Percentiles rank a stretch among this genome's conserved stretches.
These are phyloP conservation scores for Zeugodacus cucurbitae DNA, from an alignment of 1,140 invertebrate species.

Conservation along the genomic window DNA sequence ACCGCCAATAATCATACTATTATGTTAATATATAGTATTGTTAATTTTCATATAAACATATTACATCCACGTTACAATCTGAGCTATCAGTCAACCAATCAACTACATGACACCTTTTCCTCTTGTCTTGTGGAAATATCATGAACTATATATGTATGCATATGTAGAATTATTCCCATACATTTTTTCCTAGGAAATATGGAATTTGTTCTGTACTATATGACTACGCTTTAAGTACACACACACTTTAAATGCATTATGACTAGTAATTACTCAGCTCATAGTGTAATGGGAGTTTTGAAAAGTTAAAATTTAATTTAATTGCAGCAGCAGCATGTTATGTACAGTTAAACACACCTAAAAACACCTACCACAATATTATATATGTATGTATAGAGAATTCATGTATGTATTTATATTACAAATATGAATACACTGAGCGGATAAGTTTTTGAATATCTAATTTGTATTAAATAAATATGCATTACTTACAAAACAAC, in stretches of 20 bases:
- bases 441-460: neutral
- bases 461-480: neutral
- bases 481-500: neutral
- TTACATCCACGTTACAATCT: neutral
- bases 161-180: neutral
- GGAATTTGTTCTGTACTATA: neutral
- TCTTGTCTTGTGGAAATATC: neutral
- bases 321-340: constrained; percentile 28
- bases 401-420: neutral
- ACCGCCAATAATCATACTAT: neutral
- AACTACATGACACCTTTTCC: neutral
- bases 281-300: neutral
- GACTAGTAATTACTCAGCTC: neutral
- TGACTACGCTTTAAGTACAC: neutral
- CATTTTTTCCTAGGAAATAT: neutral
- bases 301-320: constrained; percentile 4
- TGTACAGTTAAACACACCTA: constrained; percentile 29
- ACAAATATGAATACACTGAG: neutral
- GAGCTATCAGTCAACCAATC: neutral
- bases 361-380: neutral
- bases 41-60: neutral
- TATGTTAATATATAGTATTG: neutral
- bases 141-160: neutral
- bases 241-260: neutral
- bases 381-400: neutral